Evolutionary conservation across 2,888 invertebrate genomes (phyloP).

Genomic region (Microplitis deprimator): DNA sequence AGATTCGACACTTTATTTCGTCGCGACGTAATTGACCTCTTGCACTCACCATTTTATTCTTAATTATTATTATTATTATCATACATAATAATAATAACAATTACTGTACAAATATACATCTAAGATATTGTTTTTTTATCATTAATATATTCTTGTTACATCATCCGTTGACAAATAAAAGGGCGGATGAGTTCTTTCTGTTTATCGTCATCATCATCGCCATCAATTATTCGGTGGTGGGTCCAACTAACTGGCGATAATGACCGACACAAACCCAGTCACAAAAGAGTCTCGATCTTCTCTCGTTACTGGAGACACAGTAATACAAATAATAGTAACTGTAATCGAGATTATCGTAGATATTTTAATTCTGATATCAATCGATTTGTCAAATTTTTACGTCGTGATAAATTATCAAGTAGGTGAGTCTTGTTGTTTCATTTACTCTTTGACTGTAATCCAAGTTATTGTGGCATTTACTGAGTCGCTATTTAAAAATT

Average conservation of each 20-base stretch:
- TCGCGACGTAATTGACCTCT: constrained; percentile 34
- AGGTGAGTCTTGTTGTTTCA: neutral
- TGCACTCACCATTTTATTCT: neutral
- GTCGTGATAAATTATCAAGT: neutral
- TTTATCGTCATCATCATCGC: constrained; percentile 1
- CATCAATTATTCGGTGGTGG: constrained; percentile 15
- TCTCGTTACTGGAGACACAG: neutral
- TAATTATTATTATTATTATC: constrained; percentile 5
- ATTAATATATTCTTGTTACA: neutral
- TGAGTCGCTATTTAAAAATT: too few species aligned
- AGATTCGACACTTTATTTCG: constrained; percentile 38
- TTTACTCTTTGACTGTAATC: neutral
- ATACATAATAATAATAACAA: neutral
- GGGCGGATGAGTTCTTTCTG: neutral
- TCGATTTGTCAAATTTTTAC: neutral
- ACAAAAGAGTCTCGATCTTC: constrained; percentile 9
- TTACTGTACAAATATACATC: neutral
- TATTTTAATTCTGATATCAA: neutral
- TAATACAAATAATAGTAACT: neutral
- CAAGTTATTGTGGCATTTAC: neutral
- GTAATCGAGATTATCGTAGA: neutral
- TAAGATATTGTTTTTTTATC: neutral
- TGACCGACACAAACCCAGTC: constrained; percentile 3
- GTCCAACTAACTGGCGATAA: constrained; percentile 2
- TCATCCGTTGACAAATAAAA: neutral